Evolutionary conservation across 2,888 invertebrate species (phyloP), one percentile per base, ranked within the genome.

Genomic region (Chaitophorus viminalis): DNA sequence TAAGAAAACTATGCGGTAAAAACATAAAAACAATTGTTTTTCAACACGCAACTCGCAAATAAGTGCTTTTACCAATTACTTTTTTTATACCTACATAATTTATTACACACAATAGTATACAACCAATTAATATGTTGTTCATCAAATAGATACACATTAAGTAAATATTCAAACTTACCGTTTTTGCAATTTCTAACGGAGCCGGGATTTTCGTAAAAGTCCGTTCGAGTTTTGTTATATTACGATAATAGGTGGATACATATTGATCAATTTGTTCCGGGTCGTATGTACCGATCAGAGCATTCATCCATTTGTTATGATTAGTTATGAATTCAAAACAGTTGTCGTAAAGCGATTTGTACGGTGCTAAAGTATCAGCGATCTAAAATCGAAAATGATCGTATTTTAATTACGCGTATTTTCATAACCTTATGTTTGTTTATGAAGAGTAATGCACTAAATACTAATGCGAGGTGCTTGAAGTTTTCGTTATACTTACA

Each of bases 181-280:
- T 65, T 1, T 60, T 60, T 2, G 86, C 79, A 31, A 87, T 74
- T 2, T 11, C 21, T 21, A 87, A 74, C 1, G 86, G 79, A 2
- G 33, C 72, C 3, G 79, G 72, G 18, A 3, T n/a, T 31, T 87
- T 74, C 39, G 60, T 74, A 8, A 87, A 87, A 4, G 31, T 65
- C 1, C 79, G 79, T 79, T 87, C 86, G 0, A 79, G 72, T 74
- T 87, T 79, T 8, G 39, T 25, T 2, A 87, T 9, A 25, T 87
- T 87, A 9, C 86, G 78, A 74, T 87, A 46, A 21, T 81, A 94
- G 4, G 97, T 94, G 74, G 94, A 93, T 0, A 95, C 95, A 89
- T 97, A 96, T 21, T 93, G 92, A 89, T 98, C 98, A 86, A 99
- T 97, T 31, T 94, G 94, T 91, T 98, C 98, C 0, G 98, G 98